phyloP scores from a whole-genome alignment of 2,888 invertebrate species.

The Diarsia rubi region DNA sequence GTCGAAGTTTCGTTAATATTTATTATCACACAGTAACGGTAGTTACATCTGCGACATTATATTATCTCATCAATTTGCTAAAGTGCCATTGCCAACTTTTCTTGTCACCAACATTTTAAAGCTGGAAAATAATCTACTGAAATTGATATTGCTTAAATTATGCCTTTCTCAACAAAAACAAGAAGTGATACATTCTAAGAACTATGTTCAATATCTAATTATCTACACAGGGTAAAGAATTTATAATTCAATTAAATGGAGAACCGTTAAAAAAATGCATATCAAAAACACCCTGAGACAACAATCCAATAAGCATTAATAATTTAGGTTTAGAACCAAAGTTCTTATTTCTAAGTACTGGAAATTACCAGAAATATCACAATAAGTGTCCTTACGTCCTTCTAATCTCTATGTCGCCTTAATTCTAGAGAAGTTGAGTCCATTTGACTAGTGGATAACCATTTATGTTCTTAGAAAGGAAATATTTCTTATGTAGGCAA shows the following conservation, averaged over 20 bases:
- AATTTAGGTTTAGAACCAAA: slow-evolving; percentile 78
- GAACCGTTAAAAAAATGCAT: slow-evolving; percentile 37
- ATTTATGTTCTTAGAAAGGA: slow-evolving; percentile 46
- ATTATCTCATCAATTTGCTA: slow-evolving; percentile 55
- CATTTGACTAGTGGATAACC: slow-evolving; percentile 72
- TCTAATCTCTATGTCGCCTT: slow-evolving; percentile 66
- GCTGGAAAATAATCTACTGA: slow-evolving; percentile 25
- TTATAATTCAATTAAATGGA: slow-evolving; percentile 39
- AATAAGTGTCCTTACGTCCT: slow-evolving; percentile 66
- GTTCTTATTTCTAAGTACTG: slow-evolving; percentile 73
- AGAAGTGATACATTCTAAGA: slow-evolving; percentile 53
- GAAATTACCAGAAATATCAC: slow-evolving; percentile 77
- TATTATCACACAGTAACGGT: slow-evolving; percentile 51
- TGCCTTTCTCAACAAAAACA: slow-evolving; percentile 35
- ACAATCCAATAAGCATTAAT: slow-evolving; percentile 60
- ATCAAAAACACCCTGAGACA: slow-evolving; percentile 66
- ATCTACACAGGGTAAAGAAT: slow-evolving; percentile 52
- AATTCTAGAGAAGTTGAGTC: slow-evolving; percentile 66
- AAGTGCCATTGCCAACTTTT: slow-evolving; percentile 56
- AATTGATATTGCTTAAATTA: slow-evolving; percentile 50
- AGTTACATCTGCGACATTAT: slow-evolving; percentile 40
- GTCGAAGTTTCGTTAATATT: slow-evolving; percentile 61
- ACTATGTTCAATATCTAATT: slow-evolving; percentile 61
- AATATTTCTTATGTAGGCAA: slow-evolving; percentile 16
- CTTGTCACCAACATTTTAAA: slow-evolving; percentile 41